Evolutionary conservation across 1,140 invertebrate species (phyloP).

Genomic region (Macrostomum lignano): DNA sequence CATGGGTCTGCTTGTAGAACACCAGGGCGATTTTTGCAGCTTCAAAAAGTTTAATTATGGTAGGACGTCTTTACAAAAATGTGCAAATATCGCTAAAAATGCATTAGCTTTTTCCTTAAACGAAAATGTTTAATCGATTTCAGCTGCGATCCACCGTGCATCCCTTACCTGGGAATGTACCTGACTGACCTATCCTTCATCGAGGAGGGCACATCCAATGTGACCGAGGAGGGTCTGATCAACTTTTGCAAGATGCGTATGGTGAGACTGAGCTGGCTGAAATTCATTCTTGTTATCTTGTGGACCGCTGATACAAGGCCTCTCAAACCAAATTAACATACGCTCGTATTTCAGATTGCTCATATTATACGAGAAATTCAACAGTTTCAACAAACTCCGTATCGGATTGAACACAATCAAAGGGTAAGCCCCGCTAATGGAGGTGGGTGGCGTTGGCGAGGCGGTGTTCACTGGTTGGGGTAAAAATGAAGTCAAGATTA

Average conservation of each 20-base stretch:
- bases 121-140: slow-evolving; percentile 3
- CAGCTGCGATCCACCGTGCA: slow-evolving; percentile 65
- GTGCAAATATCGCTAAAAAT: background rate
- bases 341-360: slow-evolving; percentile 51
- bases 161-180: slow-evolving; percentile 69
- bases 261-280: slow-evolving; percentile 32
- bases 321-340: too few relatives aligned
- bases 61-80: too few relatives aligned
- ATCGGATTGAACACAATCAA: slow-evolving; percentile 54
- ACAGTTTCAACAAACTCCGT: slow-evolving; percentile 64
- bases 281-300: slow-evolving; percentile 13
- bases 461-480: too few relatives aligned
- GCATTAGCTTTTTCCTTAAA: background rate
- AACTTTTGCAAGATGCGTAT: slow-evolving; percentile 89
- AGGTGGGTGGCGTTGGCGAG: too few relatives aligned
- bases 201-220: slow-evolving; percentile 68
- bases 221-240: slow-evolving; percentile 57
- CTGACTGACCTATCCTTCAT: slow-evolving; percentile 70
- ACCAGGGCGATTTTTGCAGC: too few relatives aligned
- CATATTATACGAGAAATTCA: slow-evolving; percentile 68
- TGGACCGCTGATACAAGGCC: slow-evolving; percentile 73
- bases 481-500: too few relatives aligned
- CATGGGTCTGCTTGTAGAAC: too few relatives aligned
- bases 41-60: too few relatives aligned
- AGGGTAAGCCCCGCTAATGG: too few relatives aligned